phyloP scores from a whole-genome alignment of 2,797 vertebrate genomes.

The Ptychadena robeensis region DNA sequence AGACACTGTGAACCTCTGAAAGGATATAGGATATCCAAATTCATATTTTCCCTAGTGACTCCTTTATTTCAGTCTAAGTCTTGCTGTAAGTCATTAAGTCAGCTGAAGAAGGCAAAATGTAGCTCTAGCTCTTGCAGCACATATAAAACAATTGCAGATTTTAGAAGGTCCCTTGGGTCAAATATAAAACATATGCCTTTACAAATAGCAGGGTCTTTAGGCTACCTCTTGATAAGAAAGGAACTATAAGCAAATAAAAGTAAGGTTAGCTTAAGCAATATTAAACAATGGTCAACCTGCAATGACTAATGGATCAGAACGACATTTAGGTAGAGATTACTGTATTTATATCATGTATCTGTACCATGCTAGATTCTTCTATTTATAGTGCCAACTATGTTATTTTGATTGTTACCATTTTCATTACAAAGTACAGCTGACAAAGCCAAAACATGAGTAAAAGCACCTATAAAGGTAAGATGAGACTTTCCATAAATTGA shows the following conservation, averaged over 20 bases:
- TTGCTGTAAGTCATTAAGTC: constrained; percentile 9
- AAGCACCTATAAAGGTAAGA: too few species aligned
- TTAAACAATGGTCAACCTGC: background rate
- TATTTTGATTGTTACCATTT: background rate
- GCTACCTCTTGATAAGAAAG: background rate
- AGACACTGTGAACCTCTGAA: background rate
- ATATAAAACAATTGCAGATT: background rate
- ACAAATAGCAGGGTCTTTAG: background rate
- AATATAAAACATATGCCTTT: background rate
- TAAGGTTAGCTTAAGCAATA: background rate
- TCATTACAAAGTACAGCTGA: too few species aligned
- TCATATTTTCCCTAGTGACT: constrained; percentile 3
- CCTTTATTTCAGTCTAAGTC: background rate
- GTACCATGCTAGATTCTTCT: background rate
- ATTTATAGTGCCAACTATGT: background rate
- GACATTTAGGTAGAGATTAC: background rate
- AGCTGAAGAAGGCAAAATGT: background rate
- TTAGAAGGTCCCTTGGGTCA: background rate
- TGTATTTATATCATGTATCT: background rate
- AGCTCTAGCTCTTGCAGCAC: background rate
- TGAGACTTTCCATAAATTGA: too few species aligned
- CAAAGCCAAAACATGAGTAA: too few species aligned
- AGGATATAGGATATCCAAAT: constrained; percentile 2
- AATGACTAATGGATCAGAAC: background rate
- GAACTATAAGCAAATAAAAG: background rate